Percentiles rank a stretch among this genome's conserved stretches.
These are phyloP conservation scores for Notoglanidium macrostoma DNA, from an alignment of 2,797 vertebrate genomes.

Conservation along the genomic window DNA sequence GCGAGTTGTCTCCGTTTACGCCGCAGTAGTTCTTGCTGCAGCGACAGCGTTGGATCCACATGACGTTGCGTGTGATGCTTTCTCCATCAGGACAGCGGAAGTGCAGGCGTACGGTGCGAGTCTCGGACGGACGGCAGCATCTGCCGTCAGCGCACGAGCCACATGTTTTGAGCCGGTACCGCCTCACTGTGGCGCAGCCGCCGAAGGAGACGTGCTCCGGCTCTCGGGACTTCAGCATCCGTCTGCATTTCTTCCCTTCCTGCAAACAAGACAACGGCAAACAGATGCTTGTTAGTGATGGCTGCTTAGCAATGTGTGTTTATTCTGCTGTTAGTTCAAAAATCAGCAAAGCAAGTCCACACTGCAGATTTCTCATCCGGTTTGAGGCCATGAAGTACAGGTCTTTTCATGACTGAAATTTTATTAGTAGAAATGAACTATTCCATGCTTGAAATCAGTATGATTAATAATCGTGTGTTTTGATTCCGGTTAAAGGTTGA, in stretches of 20 bases:
- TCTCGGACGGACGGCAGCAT: constrained; percentile 68
- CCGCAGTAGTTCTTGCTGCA: constrained; percentile 59
- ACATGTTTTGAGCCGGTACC: constrained; percentile 68
- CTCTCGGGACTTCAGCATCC: constrained; percentile 59
- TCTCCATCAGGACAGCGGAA: constrained; percentile 72
- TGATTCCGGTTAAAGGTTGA: not conserved
- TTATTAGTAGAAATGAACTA: no score
- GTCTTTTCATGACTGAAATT: not conserved
- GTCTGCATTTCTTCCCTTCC: constrained; percentile 70
- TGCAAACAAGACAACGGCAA: constrained; percentile 5
- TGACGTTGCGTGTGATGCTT: constrained; percentile 65
- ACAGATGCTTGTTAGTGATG: not conserved
- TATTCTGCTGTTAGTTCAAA: not conserved
- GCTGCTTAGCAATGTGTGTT: not conserved
- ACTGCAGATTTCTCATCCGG: not conserved
- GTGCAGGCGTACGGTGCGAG: constrained; percentile 67
- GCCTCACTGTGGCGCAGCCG: constrained; percentile 65
- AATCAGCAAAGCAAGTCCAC: not conserved
- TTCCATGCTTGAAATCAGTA: no score
- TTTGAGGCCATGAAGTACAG: not conserved
- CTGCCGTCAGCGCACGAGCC: constrained; percentile 66
- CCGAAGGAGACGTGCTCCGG: constrained; percentile 64
- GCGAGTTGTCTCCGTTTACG: constrained; percentile 17
- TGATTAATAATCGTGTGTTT: no score
- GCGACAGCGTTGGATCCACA: constrained; percentile 77